Percentiles rank a stretch among this genome's conserved stretches.
Evolutionary conservation across 2,797 vertebrate species (phyloP).

Genomic region (Ctenosaura bakeri): DNA sequence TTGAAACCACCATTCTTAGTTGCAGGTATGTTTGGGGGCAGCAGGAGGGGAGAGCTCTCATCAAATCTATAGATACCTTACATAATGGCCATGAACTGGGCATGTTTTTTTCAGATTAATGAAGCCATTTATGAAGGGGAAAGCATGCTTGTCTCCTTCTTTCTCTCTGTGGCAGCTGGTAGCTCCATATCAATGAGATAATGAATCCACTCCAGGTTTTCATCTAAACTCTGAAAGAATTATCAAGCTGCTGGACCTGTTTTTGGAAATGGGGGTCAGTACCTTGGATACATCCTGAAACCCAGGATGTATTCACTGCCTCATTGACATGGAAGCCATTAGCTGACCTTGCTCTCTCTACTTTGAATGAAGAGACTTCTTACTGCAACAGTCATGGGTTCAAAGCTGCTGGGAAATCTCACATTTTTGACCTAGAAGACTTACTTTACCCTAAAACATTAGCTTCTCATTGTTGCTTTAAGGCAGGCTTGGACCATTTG

Average conservation of each 20-base stretch:
- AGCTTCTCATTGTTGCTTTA: not conserved
- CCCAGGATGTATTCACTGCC: no score
- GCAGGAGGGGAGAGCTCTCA: not conserved
- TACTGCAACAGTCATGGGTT: not conserved
- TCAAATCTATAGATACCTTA: slow-evolving; percentile 37
- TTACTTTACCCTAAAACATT: not conserved
- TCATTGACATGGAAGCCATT: no score
- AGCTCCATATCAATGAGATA: no score
- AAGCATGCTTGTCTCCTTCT: not conserved
- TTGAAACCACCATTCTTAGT: slow-evolving; percentile 42
- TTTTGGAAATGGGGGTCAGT: no score
- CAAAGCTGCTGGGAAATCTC: not conserved
- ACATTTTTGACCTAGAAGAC: not conserved
- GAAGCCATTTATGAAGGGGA: slow-evolving; percentile 41
- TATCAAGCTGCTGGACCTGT: no score
- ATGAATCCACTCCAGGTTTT: no score
- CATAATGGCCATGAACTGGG: slow-evolving; percentile 24
- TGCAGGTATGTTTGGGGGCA: not conserved
- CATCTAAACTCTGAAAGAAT: no score
- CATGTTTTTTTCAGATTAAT: slow-evolving; percentile 20
- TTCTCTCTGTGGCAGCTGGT: not conserved
- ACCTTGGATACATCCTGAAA: no score
- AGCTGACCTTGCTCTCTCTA: no score
- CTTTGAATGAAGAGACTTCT: no score
- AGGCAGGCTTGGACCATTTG: not conserved